Evolutionary conservation across 2,113 vertebrate species (phyloP), one percentile per base, ranked within the genome.

Genomic region (Chaetodon trifascialis): DNA sequence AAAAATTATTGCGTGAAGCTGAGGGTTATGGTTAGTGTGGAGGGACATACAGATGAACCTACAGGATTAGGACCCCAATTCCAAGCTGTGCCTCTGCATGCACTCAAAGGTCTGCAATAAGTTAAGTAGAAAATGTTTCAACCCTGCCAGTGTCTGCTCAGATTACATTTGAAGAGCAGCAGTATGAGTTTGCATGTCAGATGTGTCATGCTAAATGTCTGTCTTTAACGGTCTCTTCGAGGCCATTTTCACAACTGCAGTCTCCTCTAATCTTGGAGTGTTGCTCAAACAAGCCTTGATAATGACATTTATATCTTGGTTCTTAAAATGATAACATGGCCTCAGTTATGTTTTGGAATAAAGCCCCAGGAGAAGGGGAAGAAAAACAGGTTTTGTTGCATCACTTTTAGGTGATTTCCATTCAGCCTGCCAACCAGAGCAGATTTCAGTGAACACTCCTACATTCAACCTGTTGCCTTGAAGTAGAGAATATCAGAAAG

Each of bases 371-470:
- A 74, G 46, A 49, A 40, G 36, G 7, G n/a, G 38, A 69, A 34
- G 47, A 47, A 55, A 58, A 64, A 58, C 34, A 46, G 16, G 51
- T 74, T 69, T 40, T 16, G 17, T 55, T 76, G 14, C n/a, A 36
- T 70, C 25, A 64, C 44, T 70, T 52, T 66, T 11, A n/a, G 52
- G 34, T 21, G 23, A 47, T 81, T 81, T 80, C 34, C 56, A 44
- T 51, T 59, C 44, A 46, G 60, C 19, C 71, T 76, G 66, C 38
- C 66, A 81, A 17, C 40, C 19, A 60, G 7, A 74, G 44, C 10
- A 2, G 10, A 66, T 34, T 51, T 34, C 21, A 74, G 5, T 9
- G 15, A 60, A 52, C 15, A 10, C 23, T 10, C 30, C 2, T n/a
- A 15, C 19, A 69, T 60, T 73, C 15, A 73, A 76, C 56, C 30